phyloP scores from a whole-genome alignment of 2,113 vertebrate species.

The Columba janthina region DNA sequence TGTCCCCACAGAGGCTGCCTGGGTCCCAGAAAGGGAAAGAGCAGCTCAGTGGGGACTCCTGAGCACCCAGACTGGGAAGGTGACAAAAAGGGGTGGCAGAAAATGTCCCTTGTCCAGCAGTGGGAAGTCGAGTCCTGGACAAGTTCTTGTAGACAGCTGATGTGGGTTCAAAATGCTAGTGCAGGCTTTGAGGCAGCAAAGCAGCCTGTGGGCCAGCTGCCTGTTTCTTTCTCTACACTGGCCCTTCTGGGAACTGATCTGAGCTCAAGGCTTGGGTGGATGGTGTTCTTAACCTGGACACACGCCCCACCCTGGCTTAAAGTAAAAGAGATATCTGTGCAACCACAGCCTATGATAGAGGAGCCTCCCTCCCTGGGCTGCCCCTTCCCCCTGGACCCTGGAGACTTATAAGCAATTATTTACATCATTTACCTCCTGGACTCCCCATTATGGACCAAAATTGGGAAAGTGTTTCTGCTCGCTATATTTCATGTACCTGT shows the following conservation, averaged over 20 bases:
- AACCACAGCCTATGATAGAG: neutral
- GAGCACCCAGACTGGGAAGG: neutral
- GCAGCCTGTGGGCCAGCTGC: neutral
- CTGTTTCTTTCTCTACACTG: neutral
- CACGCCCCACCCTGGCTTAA: neutral
- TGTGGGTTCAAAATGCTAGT: neutral
- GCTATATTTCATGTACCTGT: neutral
- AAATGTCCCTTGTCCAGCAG: neutral
- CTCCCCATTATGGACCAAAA: neutral
- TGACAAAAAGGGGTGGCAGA: neutral
- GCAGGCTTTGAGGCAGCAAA: neutral
- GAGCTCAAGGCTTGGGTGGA: neutral
- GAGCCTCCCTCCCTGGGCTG: fast-evolving
- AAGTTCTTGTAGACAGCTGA: neutral
- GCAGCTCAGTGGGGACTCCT: neutral
- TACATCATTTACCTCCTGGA: neutral
- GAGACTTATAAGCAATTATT: neutral
- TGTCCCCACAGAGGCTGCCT: neutral
- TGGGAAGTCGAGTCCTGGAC: neutral
- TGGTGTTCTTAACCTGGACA: neutral
- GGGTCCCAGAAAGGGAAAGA: neutral
- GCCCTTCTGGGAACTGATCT: neutral
- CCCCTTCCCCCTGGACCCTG: neutral
- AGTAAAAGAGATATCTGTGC: neutral
- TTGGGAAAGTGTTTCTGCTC: neutral